Percentiles rank a stretch among this genome's conserved stretches.
phyloP scores from a whole-genome alignment of 1,140 invertebrate genomes.

The Pissodes strobi region DNA sequence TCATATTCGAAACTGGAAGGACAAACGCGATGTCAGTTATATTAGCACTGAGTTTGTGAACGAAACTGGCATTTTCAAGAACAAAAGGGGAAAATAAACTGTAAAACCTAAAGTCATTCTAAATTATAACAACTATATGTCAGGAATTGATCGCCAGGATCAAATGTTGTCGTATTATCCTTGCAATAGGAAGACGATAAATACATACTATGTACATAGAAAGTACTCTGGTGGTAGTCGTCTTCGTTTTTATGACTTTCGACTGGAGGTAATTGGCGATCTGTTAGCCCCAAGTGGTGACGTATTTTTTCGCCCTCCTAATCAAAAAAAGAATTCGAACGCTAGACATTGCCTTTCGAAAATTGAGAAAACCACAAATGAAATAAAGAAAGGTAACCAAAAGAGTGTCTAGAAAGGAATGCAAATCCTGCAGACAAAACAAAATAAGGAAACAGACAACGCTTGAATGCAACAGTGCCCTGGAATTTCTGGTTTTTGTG shows the following conservation, averaged over 20 bases:
- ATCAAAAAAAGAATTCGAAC: not conserved
- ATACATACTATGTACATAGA: slow-evolving; percentile 22
- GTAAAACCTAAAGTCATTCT: no score
- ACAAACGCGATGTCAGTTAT: slow-evolving; percentile 36
- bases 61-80: not conserved
- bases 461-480: no score
- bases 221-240: slow-evolving; percentile 12
- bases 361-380: slow-evolving; percentile 10
- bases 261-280: slow-evolving; percentile 18
- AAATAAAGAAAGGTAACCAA: slow-evolving; percentile 23
- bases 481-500: no score
- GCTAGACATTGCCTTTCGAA: slow-evolving; percentile 17
- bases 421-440: slow-evolving; percentile 16
- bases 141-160: no score
- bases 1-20: slow-evolving; percentile 46
- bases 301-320: not conserved
- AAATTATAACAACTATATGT: no score
- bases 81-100: not conserved
- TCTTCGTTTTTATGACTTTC: slow-evolving; percentile 23
- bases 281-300: slow-evolving; percentile 13
- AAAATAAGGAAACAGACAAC: no score
- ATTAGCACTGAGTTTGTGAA: not conserved
- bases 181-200: slow-evolving; percentile 7
- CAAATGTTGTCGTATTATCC: no score
- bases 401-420: slow-evolving; percentile 20